These are phyloP conservation scores for Brachyrhaphis roseni DNA, from an alignment of 2,797 vertebrate genomes.

Conservation along the genomic window DNA sequence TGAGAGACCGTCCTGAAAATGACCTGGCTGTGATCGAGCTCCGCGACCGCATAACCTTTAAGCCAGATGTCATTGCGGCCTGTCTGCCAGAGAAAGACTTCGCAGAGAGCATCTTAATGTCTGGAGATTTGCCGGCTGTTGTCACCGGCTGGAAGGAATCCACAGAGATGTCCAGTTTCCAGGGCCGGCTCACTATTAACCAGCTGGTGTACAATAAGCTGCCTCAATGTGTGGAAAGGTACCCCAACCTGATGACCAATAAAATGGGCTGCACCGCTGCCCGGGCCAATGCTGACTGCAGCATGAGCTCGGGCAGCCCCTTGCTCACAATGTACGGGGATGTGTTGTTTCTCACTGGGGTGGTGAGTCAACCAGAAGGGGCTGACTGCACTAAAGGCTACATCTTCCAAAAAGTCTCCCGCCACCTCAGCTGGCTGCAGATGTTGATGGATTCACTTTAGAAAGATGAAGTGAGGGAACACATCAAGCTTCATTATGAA, in stretches of 20 bases:
- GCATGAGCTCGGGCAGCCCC: conserved; percentile 77
- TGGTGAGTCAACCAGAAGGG: conserved; percentile 68
- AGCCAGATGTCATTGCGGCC: conserved; percentile 45
- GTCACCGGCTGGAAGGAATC: conserved; percentile 76
- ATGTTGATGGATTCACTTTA: conserved; percentile 59
- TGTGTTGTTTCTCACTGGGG: conserved; percentile 80
- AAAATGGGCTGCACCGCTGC: conserved; percentile 80
- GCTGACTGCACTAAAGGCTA: conserved; percentile 75
- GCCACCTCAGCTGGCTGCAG: conserved; percentile 76
- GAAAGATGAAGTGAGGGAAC: background rate
- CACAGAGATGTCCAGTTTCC: conserved; percentile 13
- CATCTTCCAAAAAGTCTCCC: conserved; percentile 82
- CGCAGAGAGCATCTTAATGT: conserved; percentile 75
- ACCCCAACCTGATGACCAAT: conserved; percentile 73
- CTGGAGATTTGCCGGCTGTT: conserved; percentile 45
- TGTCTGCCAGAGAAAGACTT: conserved; percentile 83
- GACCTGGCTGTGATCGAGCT: conserved; percentile 81
- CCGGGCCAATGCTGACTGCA: conserved; percentile 71
- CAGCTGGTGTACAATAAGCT: conserved; percentile 70
- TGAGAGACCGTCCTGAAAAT: conserved; percentile 62
- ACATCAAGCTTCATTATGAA: background rate
- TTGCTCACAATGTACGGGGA: conserved; percentile 76
- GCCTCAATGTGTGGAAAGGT: conserved; percentile 60
- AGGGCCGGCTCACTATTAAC: conserved; percentile 70
- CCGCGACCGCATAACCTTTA: conserved; percentile 60